Evolutionary conservation across 2,113 vertebrate species (phyloP).

Genomic region (Mystacornis crossleyi): DNA sequence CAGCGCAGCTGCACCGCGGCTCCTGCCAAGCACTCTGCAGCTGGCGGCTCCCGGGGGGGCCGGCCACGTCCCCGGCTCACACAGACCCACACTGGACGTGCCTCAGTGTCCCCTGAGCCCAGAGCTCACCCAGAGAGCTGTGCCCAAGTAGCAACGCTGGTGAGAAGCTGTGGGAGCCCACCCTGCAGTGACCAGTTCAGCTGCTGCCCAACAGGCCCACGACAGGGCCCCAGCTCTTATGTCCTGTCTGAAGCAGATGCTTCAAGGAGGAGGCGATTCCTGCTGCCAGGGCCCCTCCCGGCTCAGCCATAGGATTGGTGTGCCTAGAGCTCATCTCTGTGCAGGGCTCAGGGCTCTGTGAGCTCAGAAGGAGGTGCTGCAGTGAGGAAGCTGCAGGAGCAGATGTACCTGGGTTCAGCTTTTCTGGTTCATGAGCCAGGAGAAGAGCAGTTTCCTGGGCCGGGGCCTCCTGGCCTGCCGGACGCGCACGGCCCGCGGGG

Average conservation of each 20-base stretch:
- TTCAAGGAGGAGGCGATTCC: background rate
- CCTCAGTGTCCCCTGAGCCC: background rate
- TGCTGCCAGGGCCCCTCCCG: background rate
- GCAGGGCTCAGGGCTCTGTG: constrained; percentile 29
- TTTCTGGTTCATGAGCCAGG: constrained; percentile 81
- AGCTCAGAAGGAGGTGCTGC: constrained; percentile 2
- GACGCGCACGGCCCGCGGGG: constrained; percentile 78
- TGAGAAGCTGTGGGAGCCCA: constrained; percentile 26
- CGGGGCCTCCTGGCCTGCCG: constrained; percentile 51
- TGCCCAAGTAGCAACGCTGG: background rate
- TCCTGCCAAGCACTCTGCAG: background rate
- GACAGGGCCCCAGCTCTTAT: background rate
- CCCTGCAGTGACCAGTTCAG: background rate
- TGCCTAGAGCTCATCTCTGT: background rate
- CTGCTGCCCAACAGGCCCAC: background rate
- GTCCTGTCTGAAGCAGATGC: background rate
- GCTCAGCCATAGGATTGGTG: background rate
- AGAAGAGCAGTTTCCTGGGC: constrained; percentile 77
- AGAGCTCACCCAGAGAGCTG: background rate
- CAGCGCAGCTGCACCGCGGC: background rate
- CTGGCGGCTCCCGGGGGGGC: rapidly evolving
- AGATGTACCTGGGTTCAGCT: constrained; percentile 54
- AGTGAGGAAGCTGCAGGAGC: constrained; percentile 36
- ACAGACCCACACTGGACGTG: rapidly evolving
- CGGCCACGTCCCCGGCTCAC: background rate